Evolutionary conservation across 2,888 invertebrate genomes (phyloP).

Genomic region (Ophion ellenae): DNA sequence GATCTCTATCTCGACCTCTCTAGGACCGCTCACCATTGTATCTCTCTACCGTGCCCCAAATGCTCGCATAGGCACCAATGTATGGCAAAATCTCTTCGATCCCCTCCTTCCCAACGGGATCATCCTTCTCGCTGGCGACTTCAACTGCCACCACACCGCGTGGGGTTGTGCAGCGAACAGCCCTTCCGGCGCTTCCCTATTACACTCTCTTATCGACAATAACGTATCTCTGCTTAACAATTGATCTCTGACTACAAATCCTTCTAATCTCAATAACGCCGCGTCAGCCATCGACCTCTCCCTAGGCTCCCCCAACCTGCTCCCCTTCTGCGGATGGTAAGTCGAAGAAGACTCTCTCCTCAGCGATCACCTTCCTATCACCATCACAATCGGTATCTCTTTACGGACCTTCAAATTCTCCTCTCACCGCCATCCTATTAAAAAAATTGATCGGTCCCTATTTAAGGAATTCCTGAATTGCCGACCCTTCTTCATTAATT

Average conservation of each 20-base stretch:
- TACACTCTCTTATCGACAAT: neutral
- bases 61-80: too few species aligned
- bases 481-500: neutral
- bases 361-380: conserved; percentile 46
- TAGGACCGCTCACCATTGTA: too few species aligned
- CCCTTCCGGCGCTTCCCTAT: neutral
- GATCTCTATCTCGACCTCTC: too few species aligned
- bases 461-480: neutral
- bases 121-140: neutral
- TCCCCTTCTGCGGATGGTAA: neutral
- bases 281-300: conserved; percentile 17
- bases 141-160: too few species aligned
- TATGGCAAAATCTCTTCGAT: too few species aligned
- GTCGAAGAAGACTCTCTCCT: conserved; percentile 1
- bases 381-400: neutral
- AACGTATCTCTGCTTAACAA: neutral
- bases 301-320: neutral
- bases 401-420: neutral
- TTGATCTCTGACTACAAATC: neutral
- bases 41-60: too few species aligned
- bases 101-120: neutral
- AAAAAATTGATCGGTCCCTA: neutral
- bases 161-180: conserved; percentile 27
- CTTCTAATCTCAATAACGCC: neutral
- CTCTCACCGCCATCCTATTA: neutral